Percentiles rank a stretch among this genome's conserved stretches.
These are phyloP conservation scores for Sarcoramphus papa DNA, from an alignment of 2,797 vertebrate species.

Conservation along the genomic window DNA sequence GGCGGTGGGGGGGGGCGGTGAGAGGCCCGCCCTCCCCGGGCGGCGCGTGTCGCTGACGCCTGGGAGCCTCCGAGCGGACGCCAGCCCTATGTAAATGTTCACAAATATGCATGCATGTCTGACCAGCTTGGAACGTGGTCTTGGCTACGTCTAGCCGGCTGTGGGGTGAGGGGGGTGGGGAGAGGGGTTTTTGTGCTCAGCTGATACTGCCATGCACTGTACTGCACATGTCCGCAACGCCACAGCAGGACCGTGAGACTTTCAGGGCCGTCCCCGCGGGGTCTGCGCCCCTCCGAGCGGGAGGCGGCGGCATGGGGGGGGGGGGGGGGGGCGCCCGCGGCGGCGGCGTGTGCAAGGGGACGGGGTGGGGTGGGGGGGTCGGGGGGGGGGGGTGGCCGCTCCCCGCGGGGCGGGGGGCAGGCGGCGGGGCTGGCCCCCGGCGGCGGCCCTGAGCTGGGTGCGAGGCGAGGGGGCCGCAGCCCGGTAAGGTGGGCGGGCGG, in stretches of 20 bases:
- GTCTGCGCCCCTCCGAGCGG: background rate
- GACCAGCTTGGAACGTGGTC: conserved; percentile 86
- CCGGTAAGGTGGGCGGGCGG: background rate
- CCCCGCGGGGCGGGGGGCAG: conserved; percentile 12
- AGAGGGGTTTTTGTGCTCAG: conserved; percentile 89
- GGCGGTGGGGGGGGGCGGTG: background rate
- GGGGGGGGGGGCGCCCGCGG: background rate
- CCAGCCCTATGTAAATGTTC: conserved; percentile 86
- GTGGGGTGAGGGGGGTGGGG: conserved; percentile 80
- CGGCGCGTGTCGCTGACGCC: conserved; percentile 8
- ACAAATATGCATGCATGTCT: conserved; percentile 93
- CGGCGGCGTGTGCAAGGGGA: conserved; percentile 13
- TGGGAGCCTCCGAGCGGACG: conserved; percentile 68
- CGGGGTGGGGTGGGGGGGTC: background rate
- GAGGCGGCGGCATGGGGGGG: background rate
- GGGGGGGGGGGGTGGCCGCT: background rate
- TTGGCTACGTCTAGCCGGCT: conserved; percentile 85
- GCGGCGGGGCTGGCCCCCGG: background rate
- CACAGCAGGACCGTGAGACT: conserved; percentile 70
- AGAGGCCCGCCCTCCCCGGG: conserved; percentile 16
- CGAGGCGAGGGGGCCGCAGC: background rate
- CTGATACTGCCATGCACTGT: conserved; percentile 99
- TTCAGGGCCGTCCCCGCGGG: conserved; percentile 70
- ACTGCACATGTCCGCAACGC: conserved; percentile 76
- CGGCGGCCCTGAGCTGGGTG: background rate